A percentile compares a stretch with the other conserved stretches of the same genome.
Evolutionary conservation across 2,797 vertebrate species (phyloP).

Genomic region (Gadopsis bispinosus): DNA sequence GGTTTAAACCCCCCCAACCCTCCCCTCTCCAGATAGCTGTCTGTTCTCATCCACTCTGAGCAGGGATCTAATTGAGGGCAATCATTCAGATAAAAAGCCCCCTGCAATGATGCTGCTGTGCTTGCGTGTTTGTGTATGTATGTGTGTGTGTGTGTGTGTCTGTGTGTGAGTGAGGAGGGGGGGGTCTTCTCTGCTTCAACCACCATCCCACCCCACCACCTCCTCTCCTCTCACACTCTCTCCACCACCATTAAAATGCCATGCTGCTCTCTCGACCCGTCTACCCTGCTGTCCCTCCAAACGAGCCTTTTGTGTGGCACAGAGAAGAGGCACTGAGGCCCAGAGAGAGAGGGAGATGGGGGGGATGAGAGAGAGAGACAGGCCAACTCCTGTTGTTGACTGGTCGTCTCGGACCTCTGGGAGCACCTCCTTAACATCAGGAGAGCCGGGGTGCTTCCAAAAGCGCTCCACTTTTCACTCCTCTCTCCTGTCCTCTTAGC

Average conservation of each 20-base stretch:
- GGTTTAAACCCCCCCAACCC: constrained; percentile 34
- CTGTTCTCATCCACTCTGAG: constrained; percentile 79
- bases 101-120: constrained; percentile 80
- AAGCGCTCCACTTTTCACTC: constrained; percentile 73
- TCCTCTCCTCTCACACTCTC: constrained; percentile 58
- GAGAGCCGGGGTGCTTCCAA: constrained; percentile 69
- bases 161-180: not conserved
- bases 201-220: constrained; percentile 54
- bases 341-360: constrained; percentile 31
- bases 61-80: constrained; percentile 93
- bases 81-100: constrained; percentile 89
- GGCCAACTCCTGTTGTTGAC: constrained; percentile 74
- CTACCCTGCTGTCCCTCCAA: constrained; percentile 82
- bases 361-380: constrained; percentile 42
- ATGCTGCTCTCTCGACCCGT: constrained; percentile 88
- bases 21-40: constrained; percentile 64
- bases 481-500: constrained; percentile 48
- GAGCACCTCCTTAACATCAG: constrained; percentile 77
- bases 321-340: constrained; percentile 60
- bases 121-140: constrained; percentile 10
- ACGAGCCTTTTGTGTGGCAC: constrained; percentile 75
- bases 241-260: constrained; percentile 91
- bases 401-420: constrained; percentile 79
- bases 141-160: constrained; percentile 19
- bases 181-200: constrained; percentile 38